Evolutionary conservation across 2,113 vertebrate genomes (phyloP).

Genomic region (Hippolais icterina): DNA sequence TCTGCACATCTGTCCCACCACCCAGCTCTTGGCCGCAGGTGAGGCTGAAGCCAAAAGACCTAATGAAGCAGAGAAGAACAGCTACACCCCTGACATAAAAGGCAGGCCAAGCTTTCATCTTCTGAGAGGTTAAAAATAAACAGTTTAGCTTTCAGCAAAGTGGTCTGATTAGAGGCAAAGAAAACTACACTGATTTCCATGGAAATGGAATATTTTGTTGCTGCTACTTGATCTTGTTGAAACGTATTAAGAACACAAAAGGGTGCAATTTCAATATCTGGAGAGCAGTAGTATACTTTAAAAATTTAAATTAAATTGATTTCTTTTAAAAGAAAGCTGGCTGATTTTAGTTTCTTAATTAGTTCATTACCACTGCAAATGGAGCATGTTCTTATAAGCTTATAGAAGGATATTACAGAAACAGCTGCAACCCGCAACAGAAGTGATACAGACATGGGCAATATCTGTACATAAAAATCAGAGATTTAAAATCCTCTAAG

Average conservation of each 20-base stretch:
- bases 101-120: not conserved
- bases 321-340: slow-evolving; percentile 17
- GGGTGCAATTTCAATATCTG: not conserved
- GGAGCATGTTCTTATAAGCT: not conserved
- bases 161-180: slow-evolving; percentile 30
- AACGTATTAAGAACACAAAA: slow-evolving; percentile 29
- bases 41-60: not conserved
- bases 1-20: not conserved
- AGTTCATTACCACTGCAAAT: slow-evolving; percentile 36
- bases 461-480: not conserved
- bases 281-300: not conserved
- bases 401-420: not conserved
- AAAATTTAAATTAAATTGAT: slow-evolving; percentile 34
- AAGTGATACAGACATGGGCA: not conserved
- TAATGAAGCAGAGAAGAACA: not conserved
- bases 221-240: slow-evolving; percentile 25
- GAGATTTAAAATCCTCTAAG: not conserved
- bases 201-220: slow-evolving; percentile 56
- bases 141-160: slow-evolving; percentile 51
- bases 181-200: slow-evolving; percentile 49
- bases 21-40: not conserved
- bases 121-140: slow-evolving; percentile 62
- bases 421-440: not conserved
- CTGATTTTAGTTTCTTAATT: slow-evolving; percentile 45
- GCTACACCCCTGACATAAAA: not conserved